A percentile compares a stretch with the other conserved stretches of the same genome.
Evolutionary conservation across 2,888 invertebrate species (phyloP).

Genomic region (Caenorhabditis virilis): DNA sequence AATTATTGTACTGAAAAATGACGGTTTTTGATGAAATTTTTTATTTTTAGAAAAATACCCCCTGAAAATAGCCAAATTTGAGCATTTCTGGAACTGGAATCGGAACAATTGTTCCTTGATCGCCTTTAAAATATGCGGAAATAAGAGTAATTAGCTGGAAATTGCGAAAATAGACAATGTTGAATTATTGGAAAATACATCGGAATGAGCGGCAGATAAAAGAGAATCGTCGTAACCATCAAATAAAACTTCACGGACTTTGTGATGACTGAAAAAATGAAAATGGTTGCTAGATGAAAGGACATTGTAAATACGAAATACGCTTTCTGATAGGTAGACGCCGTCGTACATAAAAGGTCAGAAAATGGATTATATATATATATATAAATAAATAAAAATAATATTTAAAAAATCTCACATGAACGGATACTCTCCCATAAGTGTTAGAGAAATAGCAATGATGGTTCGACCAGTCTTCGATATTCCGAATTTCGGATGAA

Average conservation of each 20-base stretch:
- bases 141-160: constrained; percentile 36
- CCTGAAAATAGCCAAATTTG: constrained; percentile 58
- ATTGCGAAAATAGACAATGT: not conserved
- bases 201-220: constrained; percentile 54
- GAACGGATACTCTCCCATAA: constrained; percentile 55
- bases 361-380: too few species aligned
- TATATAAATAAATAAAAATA: too few species aligned
- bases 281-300: not conserved
- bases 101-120: constrained; percentile 51
- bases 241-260: constrained; percentile 58
- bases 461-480: constrained; percentile 30
- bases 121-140: constrained; percentile 35
- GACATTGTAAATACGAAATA: too few species aligned
- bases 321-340: too few species aligned
- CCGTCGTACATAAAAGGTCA: too few species aligned
- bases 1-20: constrained; percentile 61
- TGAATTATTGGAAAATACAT: constrained; percentile 9
- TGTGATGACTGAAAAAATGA: constrained; percentile 38
- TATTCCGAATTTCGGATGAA: constrained; percentile 54
- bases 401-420: constrained; percentile 38
- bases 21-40: not conserved
- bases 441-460: constrained; percentile 38
- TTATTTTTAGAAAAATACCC: constrained; percentile 21
- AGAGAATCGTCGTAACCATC: constrained; percentile 62
- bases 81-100: constrained; percentile 59